Conservation (phyloP, 2,888 invertebrate species). For the Muschampia plurimacula region DNA sequence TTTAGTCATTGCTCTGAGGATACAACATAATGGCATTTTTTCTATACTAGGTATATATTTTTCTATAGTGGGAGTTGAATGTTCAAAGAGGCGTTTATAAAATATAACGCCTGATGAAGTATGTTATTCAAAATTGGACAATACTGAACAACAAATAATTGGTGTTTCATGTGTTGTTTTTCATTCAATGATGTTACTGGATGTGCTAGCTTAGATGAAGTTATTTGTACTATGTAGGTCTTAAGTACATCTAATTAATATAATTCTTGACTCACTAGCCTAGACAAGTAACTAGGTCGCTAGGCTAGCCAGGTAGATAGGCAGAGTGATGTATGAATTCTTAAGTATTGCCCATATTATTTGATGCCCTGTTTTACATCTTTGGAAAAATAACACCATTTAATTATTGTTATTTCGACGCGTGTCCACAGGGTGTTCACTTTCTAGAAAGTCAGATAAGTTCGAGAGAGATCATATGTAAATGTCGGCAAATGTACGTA, state of each 20-base stretch:
- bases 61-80: background rate
- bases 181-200: background rate
- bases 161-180: background rate
- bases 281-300: constrained; percentile 26
- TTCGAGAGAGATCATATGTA: too few species aligned
- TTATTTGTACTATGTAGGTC: background rate
- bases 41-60: background rate
- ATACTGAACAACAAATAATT: background rate
- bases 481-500: too few species aligned
- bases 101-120: background rate
- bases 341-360: background rate
- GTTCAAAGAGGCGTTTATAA: background rate
- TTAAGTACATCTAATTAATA: constrained; percentile 9
- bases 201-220: background rate
- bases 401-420: background rate
- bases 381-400: background rate
- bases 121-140: background rate
- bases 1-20: too few species aligned
- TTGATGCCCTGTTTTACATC: constrained; percentile 14
- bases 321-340: background rate
- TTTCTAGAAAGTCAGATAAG: too few species aligned
- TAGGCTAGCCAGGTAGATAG: constrained; percentile 25
- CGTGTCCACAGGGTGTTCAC: too few species aligned
- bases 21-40: too few species aligned
- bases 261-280: background rate